Conservation (phyloP, 1,140 invertebrate species). For the Heliconius eleuchia region DNA sequence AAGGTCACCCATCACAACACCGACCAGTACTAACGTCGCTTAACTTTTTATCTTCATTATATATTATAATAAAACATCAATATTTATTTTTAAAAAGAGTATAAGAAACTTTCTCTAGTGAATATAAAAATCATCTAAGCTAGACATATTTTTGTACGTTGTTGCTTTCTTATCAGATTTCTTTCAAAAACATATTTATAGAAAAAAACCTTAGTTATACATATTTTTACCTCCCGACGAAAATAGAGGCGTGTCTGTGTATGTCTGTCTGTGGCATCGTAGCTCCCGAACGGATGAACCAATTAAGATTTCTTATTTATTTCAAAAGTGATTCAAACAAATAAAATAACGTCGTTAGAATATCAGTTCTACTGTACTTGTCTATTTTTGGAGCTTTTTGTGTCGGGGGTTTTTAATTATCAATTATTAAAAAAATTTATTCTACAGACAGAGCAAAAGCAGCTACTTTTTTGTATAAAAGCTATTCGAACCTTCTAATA, state of each 20-base stretch:
- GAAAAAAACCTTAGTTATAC: not conserved
- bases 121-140: not conserved
- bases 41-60: not conserved
- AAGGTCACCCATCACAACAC: too few relatives aligned
- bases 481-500: not conserved
- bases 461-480: not conserved
- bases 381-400: too few relatives aligned
- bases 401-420: not conserved
- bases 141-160: conserved; percentile 4
- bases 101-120: not conserved
- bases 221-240: too few relatives aligned
- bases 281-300: too few relatives aligned
- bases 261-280: too few relatives aligned
- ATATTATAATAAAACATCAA: not conserved
- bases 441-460: not conserved
- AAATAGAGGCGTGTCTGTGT: too few relatives aligned
- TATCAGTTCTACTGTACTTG: too few relatives aligned
- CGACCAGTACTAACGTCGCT: not conserved
- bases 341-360: too few relatives aligned
- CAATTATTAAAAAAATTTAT: not conserved
- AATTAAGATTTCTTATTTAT: too few relatives aligned
- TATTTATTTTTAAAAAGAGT: not conserved
- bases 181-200: not conserved
- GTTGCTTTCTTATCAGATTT: not conserved
- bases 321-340: too few relatives aligned